These are phyloP conservation scores for Otis tarda DNA, from an alignment of 2,113 vertebrate genomes.

Conservation along the genomic window DNA sequence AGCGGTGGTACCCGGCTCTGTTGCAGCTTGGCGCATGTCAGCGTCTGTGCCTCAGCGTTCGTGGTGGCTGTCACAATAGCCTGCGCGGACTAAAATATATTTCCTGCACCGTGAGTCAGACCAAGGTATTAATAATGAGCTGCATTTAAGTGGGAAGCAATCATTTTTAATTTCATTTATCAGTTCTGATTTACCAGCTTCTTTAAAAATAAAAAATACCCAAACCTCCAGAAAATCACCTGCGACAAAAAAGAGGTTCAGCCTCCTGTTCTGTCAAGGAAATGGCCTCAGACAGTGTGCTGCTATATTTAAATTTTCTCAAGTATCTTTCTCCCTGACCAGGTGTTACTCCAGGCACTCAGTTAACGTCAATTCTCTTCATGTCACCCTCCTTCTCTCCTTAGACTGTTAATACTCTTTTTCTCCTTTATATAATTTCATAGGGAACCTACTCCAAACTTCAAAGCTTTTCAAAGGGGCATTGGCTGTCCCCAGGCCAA, in stretches of 20 bases:
- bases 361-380: background rate
- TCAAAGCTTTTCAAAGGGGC: background rate
- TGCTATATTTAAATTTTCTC: background rate
- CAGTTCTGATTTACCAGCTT: background rate
- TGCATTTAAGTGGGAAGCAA: constrained; percentile 2
- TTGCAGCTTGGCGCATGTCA: background rate
- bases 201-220: background rate
- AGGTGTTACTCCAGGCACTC: background rate
- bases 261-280: background rate
- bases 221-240: background rate
- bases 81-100: constrained; percentile 3
- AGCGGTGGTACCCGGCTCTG: background rate
- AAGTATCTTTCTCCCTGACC: background rate
- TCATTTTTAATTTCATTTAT: background rate
- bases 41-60: constrained; percentile 34
- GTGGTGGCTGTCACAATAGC: background rate
- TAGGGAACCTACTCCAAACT: background rate
- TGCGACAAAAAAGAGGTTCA: background rate
- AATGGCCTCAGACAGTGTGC: background rate
- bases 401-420: background rate
- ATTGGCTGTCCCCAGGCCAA: background rate
- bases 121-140: constrained; percentile 11
- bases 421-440: background rate
- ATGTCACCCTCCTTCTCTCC: background rate
- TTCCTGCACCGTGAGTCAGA: background rate